Base-by-base conservation (phyloP, 1,140 invertebrate species). In the Oreohelix idahoensis region DNA sequence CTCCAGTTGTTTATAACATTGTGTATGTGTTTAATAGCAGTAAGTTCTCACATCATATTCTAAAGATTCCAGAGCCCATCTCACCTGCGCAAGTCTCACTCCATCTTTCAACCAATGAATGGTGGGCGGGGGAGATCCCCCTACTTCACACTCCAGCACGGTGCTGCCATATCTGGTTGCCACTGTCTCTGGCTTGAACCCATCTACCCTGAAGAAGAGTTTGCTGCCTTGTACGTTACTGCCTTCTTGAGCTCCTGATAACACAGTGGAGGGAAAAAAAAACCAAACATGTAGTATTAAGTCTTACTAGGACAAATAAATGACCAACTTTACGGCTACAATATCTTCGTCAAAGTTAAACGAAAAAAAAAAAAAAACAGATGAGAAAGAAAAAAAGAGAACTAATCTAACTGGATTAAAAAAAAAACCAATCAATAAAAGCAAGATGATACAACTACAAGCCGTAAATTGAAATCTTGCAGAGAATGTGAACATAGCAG, bases 91-190 rank as follows among this genome's bases (percentile, higher is more conserved):
- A 42, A 93, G 88, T 75, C 87, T 82, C 74, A 85, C 79, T n/a
- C 92, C 93, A 86, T 94, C 90, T 84, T 93, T 93, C 20, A 94
- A 89, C 94, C 94, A 94, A 83, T 93, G 92, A 51, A 94, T 92
- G 15, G 89, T 92, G 17, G 94, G 94, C 13, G 92, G 87, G 0
- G 94, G 94, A 66, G 85, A 90, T 0, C 94, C 94, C 8, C 90
- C 90, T 20, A 92, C 93, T 42, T 93, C 92, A 85, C 94, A 94
- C 81, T 93, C 89, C 38, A 94, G 84, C 23, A 90, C 88, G 23
- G 91, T 83, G 63, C 84, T 85, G 35, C 85, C 71, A 63, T 85
- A 87, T 49, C 84, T 63, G 23, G 73, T 58, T 15, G 81, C 86
- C 36, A 76, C 39, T 2, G 86, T 89, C 32, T 58, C 71, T 0